Base-by-base conservation (phyloP, 1,140 invertebrate species). In the Linepithema humile region DNA sequence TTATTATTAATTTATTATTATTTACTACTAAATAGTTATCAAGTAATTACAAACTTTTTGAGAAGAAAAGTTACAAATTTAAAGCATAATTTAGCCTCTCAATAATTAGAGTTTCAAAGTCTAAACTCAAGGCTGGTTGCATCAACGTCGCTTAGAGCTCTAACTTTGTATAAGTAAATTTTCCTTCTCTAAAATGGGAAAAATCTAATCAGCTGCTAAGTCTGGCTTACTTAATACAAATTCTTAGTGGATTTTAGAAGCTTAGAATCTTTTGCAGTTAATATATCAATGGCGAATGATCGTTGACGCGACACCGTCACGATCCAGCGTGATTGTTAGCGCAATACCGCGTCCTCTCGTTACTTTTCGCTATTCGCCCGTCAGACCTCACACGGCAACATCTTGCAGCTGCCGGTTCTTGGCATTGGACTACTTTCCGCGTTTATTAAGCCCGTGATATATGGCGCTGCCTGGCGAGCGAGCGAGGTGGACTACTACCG, bases 391-490 rank as follows among this genome's bases (percentile, higher is more conserved):
- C 38, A 5, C 69, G 45, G 80, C 64, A 45, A 29, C 59, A 50
- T 57, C 59, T 77, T 84, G 72, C 64, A 73, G 48, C 38, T 60
- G 80, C 82, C 65, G 70, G 75, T 83, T 69, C 82, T 88, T 86
- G 85, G 62, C 77, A 85, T 86, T 87, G 85, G 82, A 83, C 84
- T 85, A 85, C 84, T 89, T 88, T 89, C 64, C 80, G 64, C 73
- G 86, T 89, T 89, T 87, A 88, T 88, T 80, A 83, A 88, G 82
- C 65, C 78, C 69, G 85, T 89, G 88, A 89, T 87, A 89, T 89
- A 89, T 89, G 83, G 74, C 83, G 83, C 62, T 74, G 70, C 67
- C 69, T 29, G 69, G 17, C 38, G 78, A 72, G 53, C 35, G 65
- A 74, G 59, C 85, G 69, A 62, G 82, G 62, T 77, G 72, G 80